Evolutionary conservation across 1,140 invertebrate genomes (phyloP), one percentile per base, ranked within the genome.

Genomic region (Pseudomyrmex cubaensis): DNA sequence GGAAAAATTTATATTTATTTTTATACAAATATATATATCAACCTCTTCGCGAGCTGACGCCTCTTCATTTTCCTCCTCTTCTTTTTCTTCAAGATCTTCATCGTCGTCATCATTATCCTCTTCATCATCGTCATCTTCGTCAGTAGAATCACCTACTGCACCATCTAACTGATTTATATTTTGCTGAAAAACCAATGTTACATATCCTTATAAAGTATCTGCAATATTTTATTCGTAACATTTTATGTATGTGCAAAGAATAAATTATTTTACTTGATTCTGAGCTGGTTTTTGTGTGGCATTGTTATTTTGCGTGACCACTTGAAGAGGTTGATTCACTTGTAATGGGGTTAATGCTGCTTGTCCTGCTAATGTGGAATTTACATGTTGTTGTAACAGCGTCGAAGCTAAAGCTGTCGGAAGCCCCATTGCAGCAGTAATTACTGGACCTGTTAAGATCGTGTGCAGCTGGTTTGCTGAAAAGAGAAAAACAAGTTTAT

Each of bases 321-420:
- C 89, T 63, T 93, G 92, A 66, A 92, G 57, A 20, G 91, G 88
- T 63, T 93, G 91, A 88, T 88, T 91, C 56, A 94, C 91, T 87
- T 93, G 93, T 15, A 93, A 90, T n/a, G 93, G 91, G 54, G 92
- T 75, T n/a, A 94, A 85, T 35, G 93, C 90, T 66, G 94, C 93
- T 90, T 95, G 94, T 62, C 94, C 95, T 84, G 95, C 95, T 17
- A 97, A 93, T n/a, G 97, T 97, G 35, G 96, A 96, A 93, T 97
- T 98, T 2, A 98, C 97, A 93, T 98, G 97, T 90, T 98, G 97
- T 90, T 98, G 98, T 20, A 98, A 95, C 78, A 98, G 94, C 17
- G 96, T 96, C 1, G 97, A 97, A 66, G 98, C 97, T 90, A 97
- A 92, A 50, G 96, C 95, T 76, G 96, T 95, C 44, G 97, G 97